These are phyloP conservation scores for Mylabris phalerata DNA, from an alignment of 1,140 invertebrate species.

Conservation along the genomic window DNA sequence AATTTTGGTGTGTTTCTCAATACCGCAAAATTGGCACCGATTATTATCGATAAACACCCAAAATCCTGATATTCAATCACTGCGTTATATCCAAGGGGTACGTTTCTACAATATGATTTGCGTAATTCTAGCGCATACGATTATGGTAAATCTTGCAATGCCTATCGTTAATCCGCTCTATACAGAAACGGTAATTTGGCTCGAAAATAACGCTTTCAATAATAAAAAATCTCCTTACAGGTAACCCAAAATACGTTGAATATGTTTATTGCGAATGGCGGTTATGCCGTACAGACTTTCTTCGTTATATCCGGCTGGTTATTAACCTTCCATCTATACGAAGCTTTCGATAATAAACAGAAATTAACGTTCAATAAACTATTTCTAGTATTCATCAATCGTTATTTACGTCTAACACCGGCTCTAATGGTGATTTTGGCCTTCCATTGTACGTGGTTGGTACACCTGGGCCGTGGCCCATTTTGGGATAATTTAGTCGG, in stretches of 20 bases:
- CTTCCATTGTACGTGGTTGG: slow-evolving; percentile 27
- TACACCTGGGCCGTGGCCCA: slow-evolving; percentile 26
- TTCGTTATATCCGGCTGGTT: slow-evolving; percentile 30
- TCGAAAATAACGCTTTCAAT: neutral
- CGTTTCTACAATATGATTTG: slow-evolving; percentile 29
- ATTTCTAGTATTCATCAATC: slow-evolving; percentile 18
- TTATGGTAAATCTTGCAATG: slow-evolving; percentile 19
- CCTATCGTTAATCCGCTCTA: slow-evolving; percentile 26
- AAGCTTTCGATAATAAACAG: slow-evolving; percentile 15
- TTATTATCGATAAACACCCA: neutral
- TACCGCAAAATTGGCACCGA: neutral
- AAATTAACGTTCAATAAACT: slow-evolving; percentile 15
- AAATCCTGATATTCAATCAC: slow-evolving; percentile 11
- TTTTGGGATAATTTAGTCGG: slow-evolving; percentile 33
- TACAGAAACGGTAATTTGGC: slow-evolving; percentile 23
- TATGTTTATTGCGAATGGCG: slow-evolving; percentile 25
- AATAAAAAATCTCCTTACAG: slow-evolving; percentile 11
- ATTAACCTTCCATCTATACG: slow-evolving; percentile 25
- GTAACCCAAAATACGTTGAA: slow-evolving; percentile 18
- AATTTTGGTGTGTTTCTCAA: neutral
- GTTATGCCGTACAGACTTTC: slow-evolving; percentile 26
- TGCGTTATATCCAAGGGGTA: slow-evolving; percentile 28
- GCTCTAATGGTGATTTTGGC: slow-evolving; percentile 24
- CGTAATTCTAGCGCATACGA: slow-evolving; percentile 26
- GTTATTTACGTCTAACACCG: slow-evolving; percentile 29